Base-by-base conservation (phyloP, 2,888 invertebrate genomes). In the Drosophila bunnanda region DNA sequence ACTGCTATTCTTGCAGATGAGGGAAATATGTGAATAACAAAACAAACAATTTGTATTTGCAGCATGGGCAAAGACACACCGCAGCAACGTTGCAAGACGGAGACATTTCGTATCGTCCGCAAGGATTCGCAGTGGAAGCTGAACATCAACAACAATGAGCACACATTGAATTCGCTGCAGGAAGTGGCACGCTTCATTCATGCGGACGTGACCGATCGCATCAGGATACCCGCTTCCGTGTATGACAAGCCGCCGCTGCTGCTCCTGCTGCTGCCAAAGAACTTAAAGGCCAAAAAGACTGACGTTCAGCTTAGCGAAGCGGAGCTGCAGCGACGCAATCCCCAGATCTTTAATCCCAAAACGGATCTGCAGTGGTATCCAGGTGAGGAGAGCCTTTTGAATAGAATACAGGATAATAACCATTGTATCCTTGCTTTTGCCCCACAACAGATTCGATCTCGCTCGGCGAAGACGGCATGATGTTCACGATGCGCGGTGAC, bases 141-240 rank as follows among this genome's bases (percentile, higher is more conserved):
- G n/a, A 85, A 87, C 53, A 85, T 81, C 65, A 85, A 90, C 54
- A 87, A 89, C 10, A 78, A 58, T 3, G 75, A 83, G 48, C 80
- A 79, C 17, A 60, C 68, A 32, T 91, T 91, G 65, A 87, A 89
- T 48, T 88, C 89, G 58, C 75, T 92, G 36, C 80, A 82, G 8
- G 91, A 92, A 32, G 68, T 92, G 75, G 92, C 91, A 17, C 82
- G 88, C 65, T 91, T 78, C 56, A 91, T 92, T 75, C 85, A 84
- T 55, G 89, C 91, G 12, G 85, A 89, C 50, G 86, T 88, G 4
- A 77, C 78, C 10, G 81, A 81, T 30, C 91, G 91, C 55, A 86
- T 88, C 50, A 89, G 97, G 84, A 94, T 98, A 90, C 97, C 96
- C 25, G 96, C 97, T 12, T 97, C 97, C 0, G 97, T 97, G 93